A percentile compares a stretch with the other conserved stretches of the same genome.
Evolutionary conservation across 2,113 vertebrate genomes (phyloP).

Genomic region (Nothobranchius kuhntae): DNA sequence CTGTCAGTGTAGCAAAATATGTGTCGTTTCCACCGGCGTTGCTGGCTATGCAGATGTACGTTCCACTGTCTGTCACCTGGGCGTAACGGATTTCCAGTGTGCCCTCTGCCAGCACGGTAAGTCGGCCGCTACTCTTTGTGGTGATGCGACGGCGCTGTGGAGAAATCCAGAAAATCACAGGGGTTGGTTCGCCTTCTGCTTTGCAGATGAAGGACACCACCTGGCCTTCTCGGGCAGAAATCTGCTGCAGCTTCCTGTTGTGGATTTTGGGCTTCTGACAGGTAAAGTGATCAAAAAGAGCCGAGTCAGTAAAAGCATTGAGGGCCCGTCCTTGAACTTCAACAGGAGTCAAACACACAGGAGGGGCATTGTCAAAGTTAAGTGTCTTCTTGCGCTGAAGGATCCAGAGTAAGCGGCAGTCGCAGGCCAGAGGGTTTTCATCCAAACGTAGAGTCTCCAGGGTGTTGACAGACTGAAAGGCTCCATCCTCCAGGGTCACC

Average conservation of each 20-base stretch:
- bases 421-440: conserved; percentile 92
- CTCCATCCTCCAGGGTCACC: conserved; percentile 89
- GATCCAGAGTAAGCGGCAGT: conserved; percentile 97
- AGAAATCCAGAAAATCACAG: conserved; percentile 92
- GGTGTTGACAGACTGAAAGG: conserved; percentile 93
- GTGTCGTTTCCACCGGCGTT: conserved; percentile 97
- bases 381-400: conserved; percentile 93
- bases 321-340: conserved; percentile 90
- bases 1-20: conserved; percentile 92
- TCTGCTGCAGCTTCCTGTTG: conserved; percentile 90
- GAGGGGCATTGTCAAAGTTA: conserved; percentile 89
- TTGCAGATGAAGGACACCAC: conserved; percentile 89
- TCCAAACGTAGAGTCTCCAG: conserved; percentile 92
- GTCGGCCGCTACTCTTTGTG: conserved; percentile 81
- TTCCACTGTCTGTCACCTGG: conserved; percentile 90
- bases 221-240: conserved; percentile 86
- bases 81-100: conserved; percentile 90
- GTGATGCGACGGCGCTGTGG: conserved; percentile 91
- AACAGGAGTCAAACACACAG: conserved; percentile 85
- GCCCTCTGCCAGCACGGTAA: conserved; percentile 86
- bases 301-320: conserved; percentile 87
- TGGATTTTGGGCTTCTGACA: conserved; percentile 95
- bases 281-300: conserved; percentile 94
- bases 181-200: conserved; percentile 90
- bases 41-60: conserved; percentile 98